Conservation (phyloP, 2,113 vertebrate genomes). For the Canis aureus region DNA sequence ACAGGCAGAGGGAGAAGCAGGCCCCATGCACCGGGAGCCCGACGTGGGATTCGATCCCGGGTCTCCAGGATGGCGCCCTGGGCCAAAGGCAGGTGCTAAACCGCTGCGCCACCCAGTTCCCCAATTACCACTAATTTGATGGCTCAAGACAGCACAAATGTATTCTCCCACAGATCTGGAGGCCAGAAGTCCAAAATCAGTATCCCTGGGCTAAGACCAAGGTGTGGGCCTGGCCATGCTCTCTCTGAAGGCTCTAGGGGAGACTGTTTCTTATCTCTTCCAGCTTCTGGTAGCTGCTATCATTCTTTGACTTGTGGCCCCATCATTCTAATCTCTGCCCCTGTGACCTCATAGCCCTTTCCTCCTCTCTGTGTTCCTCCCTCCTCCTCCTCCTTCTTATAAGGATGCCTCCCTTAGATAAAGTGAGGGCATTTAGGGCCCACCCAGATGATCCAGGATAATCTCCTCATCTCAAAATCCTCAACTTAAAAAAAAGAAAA, state of each 20-base stretch:
- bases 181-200: not conserved
- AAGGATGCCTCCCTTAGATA: not conserved
- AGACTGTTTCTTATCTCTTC: not conserved
- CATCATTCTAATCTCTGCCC: not conserved
- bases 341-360: not conserved
- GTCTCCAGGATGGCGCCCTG: too few species aligned
- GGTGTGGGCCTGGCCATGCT: not conserved
- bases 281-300: not conserved
- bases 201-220: not conserved
- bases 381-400: not conserved
- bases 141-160: not conserved
- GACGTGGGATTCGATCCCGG: too few species aligned
- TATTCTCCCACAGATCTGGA: not conserved
- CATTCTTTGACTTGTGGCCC: not conserved
- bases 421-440: not conserved
- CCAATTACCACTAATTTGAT: not conserved
- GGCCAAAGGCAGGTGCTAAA: too few species aligned
- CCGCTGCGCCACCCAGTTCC: too few species aligned
- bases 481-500: too few species aligned
- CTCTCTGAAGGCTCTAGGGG: not conserved
- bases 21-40: too few species aligned
- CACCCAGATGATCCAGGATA: not conserved
- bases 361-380: not conserved
- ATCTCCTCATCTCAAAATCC: conserved; percentile 6
- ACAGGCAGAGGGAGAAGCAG: too few species aligned